Conservation (phyloP, 2,888 invertebrate species). For the Tortricodes alternella region DNA sequence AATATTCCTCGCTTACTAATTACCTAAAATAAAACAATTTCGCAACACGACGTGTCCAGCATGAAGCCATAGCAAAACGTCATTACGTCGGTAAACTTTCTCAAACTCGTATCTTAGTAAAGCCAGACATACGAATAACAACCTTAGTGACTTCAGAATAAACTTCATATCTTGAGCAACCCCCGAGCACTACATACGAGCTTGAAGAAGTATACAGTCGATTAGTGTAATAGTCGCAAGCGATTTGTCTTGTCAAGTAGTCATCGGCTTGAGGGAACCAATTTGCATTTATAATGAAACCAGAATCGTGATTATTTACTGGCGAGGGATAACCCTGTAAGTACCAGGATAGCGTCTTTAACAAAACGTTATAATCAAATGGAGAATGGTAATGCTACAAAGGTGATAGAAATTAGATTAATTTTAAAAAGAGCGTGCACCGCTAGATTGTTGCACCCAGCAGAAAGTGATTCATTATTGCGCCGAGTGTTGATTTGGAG, state of each 20-base stretch:
- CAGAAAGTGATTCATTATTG: too few relatives aligned
- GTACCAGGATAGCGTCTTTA: not conserved
- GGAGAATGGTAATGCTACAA: not conserved
- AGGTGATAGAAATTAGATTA: too few relatives aligned
- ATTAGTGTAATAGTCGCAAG: slow-evolving; percentile 52
- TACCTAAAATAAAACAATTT: slow-evolving; percentile 36
- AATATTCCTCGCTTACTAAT: slow-evolving; percentile 24
- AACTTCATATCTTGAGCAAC: too few relatives aligned
- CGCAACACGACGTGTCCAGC: slow-evolving; percentile 60
- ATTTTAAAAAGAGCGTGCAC: too few relatives aligned
- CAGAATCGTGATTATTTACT: slow-evolving; percentile 38
- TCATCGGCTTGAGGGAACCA: slow-evolving; percentile 58
- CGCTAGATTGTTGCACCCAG: too few relatives aligned
- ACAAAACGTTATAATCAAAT: too few relatives aligned
- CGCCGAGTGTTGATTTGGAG: too few relatives aligned
- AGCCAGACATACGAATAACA: too few relatives aligned
- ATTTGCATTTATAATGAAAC: slow-evolving; percentile 71
- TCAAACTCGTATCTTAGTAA: too few relatives aligned
- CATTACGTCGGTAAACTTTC: slow-evolving; percentile 62
- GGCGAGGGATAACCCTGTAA: not conserved
- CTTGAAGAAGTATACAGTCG: too few relatives aligned
- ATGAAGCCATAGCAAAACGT: slow-evolving; percentile 61
- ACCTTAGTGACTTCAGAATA: too few relatives aligned
- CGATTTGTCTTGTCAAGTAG: slow-evolving; percentile 70
- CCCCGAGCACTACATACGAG: too few relatives aligned